Conservation (phyloP, 2,888 invertebrate species). For the Nephrocerus scutellatus region DNA sequence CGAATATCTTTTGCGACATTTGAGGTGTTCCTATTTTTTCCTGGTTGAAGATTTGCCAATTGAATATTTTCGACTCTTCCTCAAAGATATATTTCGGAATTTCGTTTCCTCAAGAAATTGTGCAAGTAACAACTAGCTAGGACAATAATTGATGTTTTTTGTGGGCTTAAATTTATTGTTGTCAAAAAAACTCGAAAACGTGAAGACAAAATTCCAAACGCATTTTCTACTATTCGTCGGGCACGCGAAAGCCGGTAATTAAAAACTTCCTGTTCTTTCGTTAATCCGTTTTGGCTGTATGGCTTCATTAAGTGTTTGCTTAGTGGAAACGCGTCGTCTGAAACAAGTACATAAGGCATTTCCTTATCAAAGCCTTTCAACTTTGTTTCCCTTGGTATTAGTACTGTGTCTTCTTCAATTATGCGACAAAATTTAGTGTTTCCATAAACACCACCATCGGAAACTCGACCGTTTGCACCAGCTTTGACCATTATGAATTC, state of each 20-base stretch:
- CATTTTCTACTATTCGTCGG: constrained; percentile 14
- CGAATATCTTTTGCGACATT: constrained; percentile 1
- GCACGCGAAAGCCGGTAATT: constrained; percentile 12
- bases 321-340: constrained; percentile 16
- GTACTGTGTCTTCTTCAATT: constrained; percentile 6
- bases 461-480: constrained; percentile 16
- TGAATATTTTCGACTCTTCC: too few relatives aligned
- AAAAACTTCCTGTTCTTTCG: constrained; percentile 5
- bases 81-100: background rate
- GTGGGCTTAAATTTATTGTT: constrained; percentile 14
- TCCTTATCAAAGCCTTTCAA: constrained; percentile 1
- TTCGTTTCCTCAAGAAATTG: constrained; percentile 3
- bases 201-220: constrained; percentile 23
- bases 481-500: constrained; percentile 12
- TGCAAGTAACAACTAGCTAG: constrained; percentile 6
- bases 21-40: background rate
- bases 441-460: constrained; percentile 13
- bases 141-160: constrained; percentile 3
- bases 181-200: constrained; percentile 27
- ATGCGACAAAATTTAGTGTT: constrained; percentile 11
- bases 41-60: too few relatives aligned
- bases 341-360: constrained; percentile 15
- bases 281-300: constrained; percentile 5
- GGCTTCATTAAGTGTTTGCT: constrained; percentile 14
- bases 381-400: constrained; percentile 6